A percentile compares a stretch with the other conserved stretches of the same genome.
These are phyloP conservation scores for Andrena bicolor DNA, from an alignment of 2,888 invertebrate species.

Conservation along the genomic window DNA sequence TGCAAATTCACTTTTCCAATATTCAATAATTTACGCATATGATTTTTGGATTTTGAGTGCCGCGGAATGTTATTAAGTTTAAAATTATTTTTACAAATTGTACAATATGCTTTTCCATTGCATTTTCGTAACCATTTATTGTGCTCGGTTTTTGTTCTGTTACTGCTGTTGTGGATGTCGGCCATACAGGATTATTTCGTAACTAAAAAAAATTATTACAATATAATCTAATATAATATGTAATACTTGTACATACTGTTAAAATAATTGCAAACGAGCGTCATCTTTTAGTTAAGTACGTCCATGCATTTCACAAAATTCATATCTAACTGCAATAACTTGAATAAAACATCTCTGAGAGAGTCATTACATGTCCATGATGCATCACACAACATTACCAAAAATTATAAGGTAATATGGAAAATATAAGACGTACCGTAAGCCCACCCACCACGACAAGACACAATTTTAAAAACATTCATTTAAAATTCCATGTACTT, in stretches of 20 bases:
- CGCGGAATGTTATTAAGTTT: too few relatives aligned
- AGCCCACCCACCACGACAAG: constrained; percentile 8
- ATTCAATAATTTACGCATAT: too few relatives aligned
- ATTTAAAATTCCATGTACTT: too few relatives aligned
- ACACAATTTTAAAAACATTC: not conserved
- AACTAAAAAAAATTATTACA: too few relatives aligned
- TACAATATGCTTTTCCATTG: too few relatives aligned
- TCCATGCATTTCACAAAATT: constrained; percentile 4
- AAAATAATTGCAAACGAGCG: not conserved
- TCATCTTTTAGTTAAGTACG: constrained; percentile 5
- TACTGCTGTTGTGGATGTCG: too few relatives aligned
- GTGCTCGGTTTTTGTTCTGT: too few relatives aligned
- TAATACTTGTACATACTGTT: not conserved
- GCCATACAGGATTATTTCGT: too few relatives aligned
- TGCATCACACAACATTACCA: constrained; percentile 1
- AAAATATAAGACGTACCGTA: not conserved
- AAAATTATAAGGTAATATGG: not conserved
- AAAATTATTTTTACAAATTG: too few relatives aligned
- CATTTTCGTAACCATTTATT: too few relatives aligned
- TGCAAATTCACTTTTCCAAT: too few relatives aligned
- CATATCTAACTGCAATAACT: constrained; percentile 1
- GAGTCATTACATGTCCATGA: constrained; percentile 5
- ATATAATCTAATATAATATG: too few relatives aligned
- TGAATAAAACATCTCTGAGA: constrained; percentile 2
- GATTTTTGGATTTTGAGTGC: not conserved